A percentile compares a stretch with the other conserved stretches of the same genome.
phyloP scores from a whole-genome alignment of 1,140 invertebrate species.

The Bombyx mori region ASM3026992v2 NC_085119.1:6506501-6507000 shows the following conservation, averaged over 20 bases:
- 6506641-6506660: too few relatives aligned
- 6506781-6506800: conserved; percentile 83
- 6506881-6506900: conserved; percentile 91
- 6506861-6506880: conserved; percentile 84
- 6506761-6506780: conserved; percentile 82
- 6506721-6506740: conserved; percentile 98
- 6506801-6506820: conserved; percentile 79
- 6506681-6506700: neutral
- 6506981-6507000: conserved; percentile 25
- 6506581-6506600: too few relatives aligned
- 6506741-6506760: conserved; percentile 85
- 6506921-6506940: conserved; percentile 72
- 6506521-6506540: too few relatives aligned
- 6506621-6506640: too few relatives aligned
- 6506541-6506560: too few relatives aligned
- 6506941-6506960: conserved; percentile 61
- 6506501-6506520: too few relatives aligned
- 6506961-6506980: conserved; percentile 56
- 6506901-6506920: conserved; percentile 80
- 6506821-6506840: conserved; percentile 82
- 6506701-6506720: conserved; percentile 78
- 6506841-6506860: conserved; percentile 89
- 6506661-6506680: too few relatives aligned
- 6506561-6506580: too few relatives aligned
- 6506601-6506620: too few relatives aligned